Base-by-base conservation (phyloP, 2,113 vertebrate genomes). In the Sula dactylatra region DNA sequence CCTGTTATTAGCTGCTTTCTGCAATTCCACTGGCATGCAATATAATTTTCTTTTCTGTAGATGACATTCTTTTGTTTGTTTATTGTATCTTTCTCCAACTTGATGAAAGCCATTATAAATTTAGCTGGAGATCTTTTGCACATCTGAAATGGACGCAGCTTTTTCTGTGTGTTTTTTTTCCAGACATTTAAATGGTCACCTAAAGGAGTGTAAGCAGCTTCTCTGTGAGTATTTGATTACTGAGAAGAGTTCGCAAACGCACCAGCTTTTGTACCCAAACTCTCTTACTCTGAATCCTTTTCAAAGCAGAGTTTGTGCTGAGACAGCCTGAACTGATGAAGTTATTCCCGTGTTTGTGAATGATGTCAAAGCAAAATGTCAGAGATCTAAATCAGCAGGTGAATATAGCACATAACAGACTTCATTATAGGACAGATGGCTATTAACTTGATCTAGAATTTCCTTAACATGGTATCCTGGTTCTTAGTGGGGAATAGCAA, bases 351-450 rank as follows among this genome's bases (percentile, higher is more conserved):
- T 94, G 58, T 74, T 94, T 80, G 79, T 50, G 82, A 92, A 86
- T 93, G 82, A 95, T 16, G 12, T 91, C 88, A 93, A 94, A 92
- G 64, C 56, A 67, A 91, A 95, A 85, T 93, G 82, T 67, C 90
- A 94, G 49, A 76, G 45, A 38, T 89, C 24, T 82, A 80, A 80
- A 52, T 70, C 76, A 96, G 84, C 78, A 67, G 70, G 47, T 82
- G 73, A 84, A 71, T 52, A 52, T 36, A 88, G 67, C 72, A 82
- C 50, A 38, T 45, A 82, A 34, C 16, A 81, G 67, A 38, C 61
- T 61, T 94, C 10, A 16, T 74, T 81, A 34, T 31, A 81, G 72
- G 69, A 29, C 49, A 64, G 44, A 24, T 18, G n/a, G 70, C 26
- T 90, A 27, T 80, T 90, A 65, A 36, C 6, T n/a, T 45, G 10